Evolutionary conservation across 1,140 invertebrate genomes (phyloP).

Genomic region (Eumeta japonica): DNA sequence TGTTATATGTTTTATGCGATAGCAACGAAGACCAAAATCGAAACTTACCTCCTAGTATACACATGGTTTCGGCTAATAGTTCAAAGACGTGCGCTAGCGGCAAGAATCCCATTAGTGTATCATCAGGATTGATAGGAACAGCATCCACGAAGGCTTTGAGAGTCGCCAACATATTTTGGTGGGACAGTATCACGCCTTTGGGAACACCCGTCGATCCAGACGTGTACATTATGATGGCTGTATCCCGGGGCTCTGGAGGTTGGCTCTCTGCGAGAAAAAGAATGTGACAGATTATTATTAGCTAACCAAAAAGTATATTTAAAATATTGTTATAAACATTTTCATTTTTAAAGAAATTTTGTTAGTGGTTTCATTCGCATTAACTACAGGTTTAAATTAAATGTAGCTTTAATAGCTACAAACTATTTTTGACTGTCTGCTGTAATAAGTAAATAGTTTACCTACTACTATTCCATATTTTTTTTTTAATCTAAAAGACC

Average conservation of each 20-base stretch:
- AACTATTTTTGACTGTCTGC: too few species aligned
- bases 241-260: slow-evolving; percentile 70
- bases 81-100: slow-evolving; percentile 98
- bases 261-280: slow-evolving; percentile 42
- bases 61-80: slow-evolving; percentile 76
- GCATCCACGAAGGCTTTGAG: slow-evolving; percentile 85
- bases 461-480: too few species aligned
- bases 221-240: slow-evolving; percentile 95
- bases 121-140: slow-evolving; percentile 68
- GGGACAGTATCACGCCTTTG: slow-evolving; percentile 83
- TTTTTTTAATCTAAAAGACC: too few species aligned
- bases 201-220: slow-evolving; percentile 91
- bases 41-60: slow-evolving; percentile 62
- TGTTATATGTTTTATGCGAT: too few species aligned
- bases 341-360: too few species aligned
- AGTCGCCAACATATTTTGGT: slow-evolving; percentile 87
- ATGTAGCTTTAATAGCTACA: too few species aligned
- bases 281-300: slow-evolving; percentile 6
- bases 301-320: background rate
- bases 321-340: too few species aligned
- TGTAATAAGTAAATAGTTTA: too few species aligned
- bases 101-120: slow-evolving; percentile 92
- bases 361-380: too few species aligned
- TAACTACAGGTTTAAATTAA: too few species aligned
- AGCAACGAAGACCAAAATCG: too few species aligned